A percentile compares a stretch with the other conserved stretches of the same genome.
Evolutionary conservation across 2,113 vertebrate genomes (phyloP).

Genomic region (Nansenia antarctica): DNA sequence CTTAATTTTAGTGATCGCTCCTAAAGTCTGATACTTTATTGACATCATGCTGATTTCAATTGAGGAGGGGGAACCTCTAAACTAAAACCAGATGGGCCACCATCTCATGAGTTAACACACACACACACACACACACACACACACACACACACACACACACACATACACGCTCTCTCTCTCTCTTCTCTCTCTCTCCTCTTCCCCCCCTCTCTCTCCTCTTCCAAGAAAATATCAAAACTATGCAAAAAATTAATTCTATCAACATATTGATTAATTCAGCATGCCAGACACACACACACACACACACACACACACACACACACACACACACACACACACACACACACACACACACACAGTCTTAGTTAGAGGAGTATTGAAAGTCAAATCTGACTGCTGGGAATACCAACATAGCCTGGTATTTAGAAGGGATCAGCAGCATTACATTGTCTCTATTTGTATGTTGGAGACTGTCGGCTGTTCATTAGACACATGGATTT

Average conservation of each 20-base stretch:
- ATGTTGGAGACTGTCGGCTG: too few relatives aligned
- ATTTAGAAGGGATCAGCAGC: too few relatives aligned
- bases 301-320: slow-evolving; percentile 28
- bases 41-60: slow-evolving; percentile 74
- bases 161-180: too few relatives aligned
- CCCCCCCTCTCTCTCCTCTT: neutral
- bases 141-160: too few relatives aligned
- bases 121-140: neutral
- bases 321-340: neutral
- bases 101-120: slow-evolving; percentile 62
- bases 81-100: slow-evolving; percentile 74
- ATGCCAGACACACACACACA: neutral
- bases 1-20: slow-evolving; percentile 68
- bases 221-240: neutral
- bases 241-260: neutral
- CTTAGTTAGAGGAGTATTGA: too few relatives aligned
- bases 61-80: slow-evolving; percentile 61
- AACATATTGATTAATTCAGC: neutral
- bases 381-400: too few relatives aligned
- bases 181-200: neutral
- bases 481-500: slow-evolving; percentile 84
- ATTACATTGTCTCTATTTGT: too few relatives aligned
- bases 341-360: too few relatives aligned
- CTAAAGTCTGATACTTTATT: slow-evolving; percentile 73
- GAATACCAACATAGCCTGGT: too few relatives aligned